phyloP scores from a whole-genome alignment of 2,888 invertebrate genomes.

The Spatulosminthurus flaviceps region DNA sequence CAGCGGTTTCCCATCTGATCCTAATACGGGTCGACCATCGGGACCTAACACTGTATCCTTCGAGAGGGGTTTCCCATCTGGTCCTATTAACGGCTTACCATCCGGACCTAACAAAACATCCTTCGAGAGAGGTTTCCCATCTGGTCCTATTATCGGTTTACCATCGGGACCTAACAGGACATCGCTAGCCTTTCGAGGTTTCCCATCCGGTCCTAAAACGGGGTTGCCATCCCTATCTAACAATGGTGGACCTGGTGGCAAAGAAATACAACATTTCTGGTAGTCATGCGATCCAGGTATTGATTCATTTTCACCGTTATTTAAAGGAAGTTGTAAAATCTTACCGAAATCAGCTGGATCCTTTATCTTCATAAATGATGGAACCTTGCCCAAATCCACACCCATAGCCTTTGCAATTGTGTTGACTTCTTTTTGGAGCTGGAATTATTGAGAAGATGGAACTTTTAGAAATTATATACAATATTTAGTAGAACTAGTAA shows the following conservation, averaged over 20 bases:
- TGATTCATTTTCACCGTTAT: too few relatives aligned
- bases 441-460: neutral
- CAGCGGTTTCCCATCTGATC: too few relatives aligned
- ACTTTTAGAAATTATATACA: too few relatives aligned
- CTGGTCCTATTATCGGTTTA: slow-evolving; percentile 10
- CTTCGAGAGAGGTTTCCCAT: slow-evolving; percentile 6
- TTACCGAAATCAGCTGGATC: neutral
- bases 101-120: slow-evolving; percentile 5
- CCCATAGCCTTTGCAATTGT: slow-evolving; percentile 50
- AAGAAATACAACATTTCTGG: too few relatives aligned
- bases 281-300: too few relatives aligned
- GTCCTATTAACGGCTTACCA: too few relatives aligned
- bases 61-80: too few relatives aligned
- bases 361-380: slow-evolving; percentile 50
- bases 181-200: neutral
- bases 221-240: slow-evolving; percentile 5
- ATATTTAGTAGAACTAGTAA: too few relatives aligned
- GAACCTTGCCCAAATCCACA: slow-evolving; percentile 47
- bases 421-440: slow-evolving; percentile 54
- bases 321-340: too few relatives aligned
- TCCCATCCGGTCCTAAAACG: slow-evolving; percentile 29
- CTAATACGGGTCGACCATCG: too few relatives aligned
- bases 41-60: too few relatives aligned
- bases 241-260: neutral
- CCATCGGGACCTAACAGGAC: slow-evolving; percentile 23